Percentiles rank a stretch among this genome's conserved stretches.
Evolutionary conservation across 2,113 vertebrate genomes (phyloP).

Genomic region (Microtus pennsylvanicus): DNA sequence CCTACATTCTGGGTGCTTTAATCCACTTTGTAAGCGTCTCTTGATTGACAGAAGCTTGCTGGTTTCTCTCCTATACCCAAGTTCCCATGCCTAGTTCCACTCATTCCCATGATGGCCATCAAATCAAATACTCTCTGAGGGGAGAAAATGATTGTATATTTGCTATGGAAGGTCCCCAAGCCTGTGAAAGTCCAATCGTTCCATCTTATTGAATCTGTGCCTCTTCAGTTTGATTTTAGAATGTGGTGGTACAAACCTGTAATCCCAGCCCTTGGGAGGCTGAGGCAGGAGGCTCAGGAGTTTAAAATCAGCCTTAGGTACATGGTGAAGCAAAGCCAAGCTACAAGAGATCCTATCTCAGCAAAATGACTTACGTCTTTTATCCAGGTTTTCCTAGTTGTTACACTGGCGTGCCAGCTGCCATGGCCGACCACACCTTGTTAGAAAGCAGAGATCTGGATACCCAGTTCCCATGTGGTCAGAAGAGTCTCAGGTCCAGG

Average conservation of each 20-base stretch:
- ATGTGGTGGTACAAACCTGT: neutral
- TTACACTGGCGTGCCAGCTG: neutral
- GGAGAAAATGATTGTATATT: neutral
- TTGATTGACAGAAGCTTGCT: neutral
- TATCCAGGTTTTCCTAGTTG: neutral
- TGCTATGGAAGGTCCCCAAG: neutral
- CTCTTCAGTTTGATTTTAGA: neutral
- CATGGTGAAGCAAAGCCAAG: neutral
- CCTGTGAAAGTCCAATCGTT: neutral
- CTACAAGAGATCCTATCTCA: neutral
- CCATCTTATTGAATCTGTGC: neutral
- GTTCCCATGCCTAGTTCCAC: neutral
- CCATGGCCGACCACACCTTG: neutral
- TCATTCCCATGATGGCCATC: neutral
- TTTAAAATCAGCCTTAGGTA: neutral
- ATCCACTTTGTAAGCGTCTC: neutral
- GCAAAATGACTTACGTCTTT: neutral
- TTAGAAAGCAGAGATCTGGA: neutral
- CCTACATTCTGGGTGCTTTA: neutral
- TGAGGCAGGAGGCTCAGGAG: neutral
- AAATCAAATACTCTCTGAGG: neutral
- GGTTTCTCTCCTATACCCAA: neutral
- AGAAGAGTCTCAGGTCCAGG: neutral
- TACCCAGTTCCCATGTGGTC: neutral
- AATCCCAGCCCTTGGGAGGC: neutral